Evolutionary conservation across 2,113 vertebrate species (phyloP), one percentile per base, ranked within the genome.

Genomic region (Sprattus sprattus): DNA sequence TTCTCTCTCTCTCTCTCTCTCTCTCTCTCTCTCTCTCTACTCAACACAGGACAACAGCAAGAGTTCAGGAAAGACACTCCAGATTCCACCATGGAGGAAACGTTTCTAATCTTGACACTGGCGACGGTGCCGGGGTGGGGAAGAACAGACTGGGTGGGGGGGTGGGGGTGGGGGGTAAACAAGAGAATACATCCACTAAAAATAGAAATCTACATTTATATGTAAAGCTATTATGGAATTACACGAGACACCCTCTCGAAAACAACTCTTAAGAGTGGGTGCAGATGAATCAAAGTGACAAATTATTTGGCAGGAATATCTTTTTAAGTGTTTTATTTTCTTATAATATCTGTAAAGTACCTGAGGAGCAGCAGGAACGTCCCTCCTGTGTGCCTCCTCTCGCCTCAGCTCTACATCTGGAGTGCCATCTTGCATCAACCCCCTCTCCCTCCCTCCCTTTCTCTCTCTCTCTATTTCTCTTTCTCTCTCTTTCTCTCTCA

Each of bases 291-390:
- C 64, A 80, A 88, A 93, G 91, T 93, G 91, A 93, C 89, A 83
- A 71, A 89, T 86, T 88, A 87, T 92, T 92, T 91, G 92, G 92
- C 93, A 93, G 93, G 93, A 91, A 91, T 91, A 90, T 57, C 88
- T 86, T 46, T 52, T 88, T 13, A 45, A 81, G 75, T 45, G 45
- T 47, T 47, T 81, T 85, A 22, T 81, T 49, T 60, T 54, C 49
- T 45, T 71, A 25, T 11, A 44, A 88, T 88, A 88, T 85, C 22
- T 82, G 13, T 4, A 71, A 25, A 71, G 64, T 13, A 71, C 60
- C 25, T 25, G 60, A 6, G 75, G 82, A 71, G 16, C 64, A 71
- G 64, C 28, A 5, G 60, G 81, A 85, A 80, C 20, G 80, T 25
- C 64, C 64, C 64, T 15, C 47, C 46, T 64, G 57, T 64, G 20